These are phyloP conservation scores for Cryptus viduatorius DNA, from an alignment of 2,888 invertebrate genomes.

Conservation along the genomic window DNA sequence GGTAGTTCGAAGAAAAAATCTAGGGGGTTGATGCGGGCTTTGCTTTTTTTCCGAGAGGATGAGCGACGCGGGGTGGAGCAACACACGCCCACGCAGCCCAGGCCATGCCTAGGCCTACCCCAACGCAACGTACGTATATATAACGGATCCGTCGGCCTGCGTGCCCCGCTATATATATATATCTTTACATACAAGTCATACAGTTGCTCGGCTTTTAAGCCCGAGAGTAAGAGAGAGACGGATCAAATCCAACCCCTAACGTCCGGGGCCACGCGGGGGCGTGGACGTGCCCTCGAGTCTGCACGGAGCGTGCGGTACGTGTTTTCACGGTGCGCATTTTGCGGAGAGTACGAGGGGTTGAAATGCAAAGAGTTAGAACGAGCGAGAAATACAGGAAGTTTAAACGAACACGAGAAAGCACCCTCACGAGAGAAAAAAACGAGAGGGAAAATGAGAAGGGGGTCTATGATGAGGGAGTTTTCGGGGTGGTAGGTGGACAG, in stretches of 20 bases:
- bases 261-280: slow-evolving; percentile 79
- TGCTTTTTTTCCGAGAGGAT: slow-evolving; percentile 75
- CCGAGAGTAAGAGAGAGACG: slow-evolving; percentile 51
- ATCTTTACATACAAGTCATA: slow-evolving; percentile 68
- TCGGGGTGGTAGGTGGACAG: slow-evolving; percentile 49
- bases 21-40: slow-evolving; percentile 62
- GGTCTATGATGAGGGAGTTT: slow-evolving; percentile 45
- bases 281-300: slow-evolving; percentile 79
- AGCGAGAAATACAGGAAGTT: slow-evolving; percentile 51
- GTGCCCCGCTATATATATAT: slow-evolving; percentile 54
- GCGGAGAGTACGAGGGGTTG: slow-evolving; percentile 60
- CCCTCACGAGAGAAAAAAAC: slow-evolving; percentile 1
- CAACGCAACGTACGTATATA: slow-evolving; percentile 77
- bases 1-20: slow-evolving; percentile 62
- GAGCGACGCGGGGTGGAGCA: slow-evolving; percentile 80
- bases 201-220: slow-evolving; percentile 70
- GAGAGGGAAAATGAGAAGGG: slow-evolving; percentile 62
- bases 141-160: slow-evolving; percentile 71
- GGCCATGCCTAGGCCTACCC: slow-evolving; percentile 80
- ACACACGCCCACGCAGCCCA: slow-evolving; percentile 79
- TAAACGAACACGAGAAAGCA: slow-evolving; percentile 58
- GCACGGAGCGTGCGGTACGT: slow-evolving; percentile 57
- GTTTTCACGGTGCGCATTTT: slow-evolving; percentile 69
- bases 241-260: slow-evolving; percentile 74
- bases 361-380: slow-evolving; percentile 52